These are phyloP conservation scores for Diprion similis DNA, from an alignment of 1,140 invertebrate species.

Conservation along the genomic window DNA sequence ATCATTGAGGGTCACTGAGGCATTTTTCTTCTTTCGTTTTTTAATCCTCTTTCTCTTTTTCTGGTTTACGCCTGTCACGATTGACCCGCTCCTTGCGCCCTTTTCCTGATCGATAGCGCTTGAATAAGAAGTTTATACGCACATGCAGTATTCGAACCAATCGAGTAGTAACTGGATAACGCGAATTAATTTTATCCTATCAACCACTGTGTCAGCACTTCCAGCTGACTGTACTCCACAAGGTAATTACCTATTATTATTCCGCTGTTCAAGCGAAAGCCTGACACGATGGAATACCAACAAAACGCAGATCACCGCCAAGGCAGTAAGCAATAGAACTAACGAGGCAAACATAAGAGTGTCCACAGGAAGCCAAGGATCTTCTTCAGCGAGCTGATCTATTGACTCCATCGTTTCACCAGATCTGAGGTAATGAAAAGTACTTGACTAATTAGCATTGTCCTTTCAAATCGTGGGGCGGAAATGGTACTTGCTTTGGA, in stretches of 20 bases:
- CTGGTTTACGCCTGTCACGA: neutral
- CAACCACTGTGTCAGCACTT: neutral
- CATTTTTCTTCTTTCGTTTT: neutral
- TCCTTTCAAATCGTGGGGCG: no score
- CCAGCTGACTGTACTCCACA: neutral
- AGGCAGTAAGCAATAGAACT: conserved; percentile 31
- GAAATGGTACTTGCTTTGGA: no score
- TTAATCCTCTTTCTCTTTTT: neutral
- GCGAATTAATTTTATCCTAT: neutral
- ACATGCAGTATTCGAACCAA: no score
- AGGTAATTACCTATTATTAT: neutral
- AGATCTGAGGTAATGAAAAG: conserved; percentile 36
- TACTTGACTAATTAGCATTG: neutral
- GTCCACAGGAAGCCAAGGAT: conserved; percentile 41
- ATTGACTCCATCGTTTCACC: conserved; percentile 35
- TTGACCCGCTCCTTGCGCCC: neutral
- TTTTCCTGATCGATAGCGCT: neutral
- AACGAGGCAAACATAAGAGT: conserved; percentile 37
- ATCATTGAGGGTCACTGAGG: neutral
- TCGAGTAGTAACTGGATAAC: no score
- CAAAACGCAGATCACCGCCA: conserved; percentile 8
- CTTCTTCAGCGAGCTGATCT: conserved; percentile 30
- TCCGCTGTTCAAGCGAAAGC: neutral
- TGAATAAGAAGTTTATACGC: neutral
- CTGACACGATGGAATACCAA: neutral